Base-by-base conservation (phyloP, 2,888 invertebrate genomes). In the Teleogryllus oceanicus region DNA sequence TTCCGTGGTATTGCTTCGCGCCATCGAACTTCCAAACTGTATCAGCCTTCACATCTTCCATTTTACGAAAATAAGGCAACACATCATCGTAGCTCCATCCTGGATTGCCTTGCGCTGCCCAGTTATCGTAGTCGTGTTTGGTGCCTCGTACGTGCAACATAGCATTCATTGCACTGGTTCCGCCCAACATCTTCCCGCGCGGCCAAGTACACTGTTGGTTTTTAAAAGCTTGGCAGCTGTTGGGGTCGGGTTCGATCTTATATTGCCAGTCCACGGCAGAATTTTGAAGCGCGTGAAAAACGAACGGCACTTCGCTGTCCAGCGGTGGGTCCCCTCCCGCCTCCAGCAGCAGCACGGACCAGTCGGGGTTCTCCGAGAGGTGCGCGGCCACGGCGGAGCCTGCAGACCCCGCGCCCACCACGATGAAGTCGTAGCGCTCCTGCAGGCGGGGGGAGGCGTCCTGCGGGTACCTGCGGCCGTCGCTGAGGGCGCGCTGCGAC, bases 121-220 rank as follows among this genome's bases (percentile, higher is more conserved):
- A 94, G 0, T 86, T 84, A 84, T 94, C 90, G 84, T 90, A 94
- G 84, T 94, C 93, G 5, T 84, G 84, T 8, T 89, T 88, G 85
- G 91, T 91, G 0, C 93, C 93, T 11, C 91, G 87, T 0, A 91
- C 85, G 84, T 93, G 91, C 0, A 92, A 80, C 92, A 93, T 91
- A 18, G 88, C 91, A 85, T 93, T 93, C 4, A 92, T 88, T 0
- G 88, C 87, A 18, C 92, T 91, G 2, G 89, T 88, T 0, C 94
- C 94, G 0, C 94, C 94, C 37, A 92, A 86, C 16, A 89, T 89
- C 84, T 92, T 92, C 0, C 92, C 92, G 21, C 90, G 87, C 0
- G 90, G 88, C 90, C 90, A 91, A 79, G 84, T 86, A 83, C 91
- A 90, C 11, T 83, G 80, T 13, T 85, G 84, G 16, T 85, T 83